Conservation (phyloP, 2,113 vertebrate genomes). For the Serilophus lunatus region DNA sequence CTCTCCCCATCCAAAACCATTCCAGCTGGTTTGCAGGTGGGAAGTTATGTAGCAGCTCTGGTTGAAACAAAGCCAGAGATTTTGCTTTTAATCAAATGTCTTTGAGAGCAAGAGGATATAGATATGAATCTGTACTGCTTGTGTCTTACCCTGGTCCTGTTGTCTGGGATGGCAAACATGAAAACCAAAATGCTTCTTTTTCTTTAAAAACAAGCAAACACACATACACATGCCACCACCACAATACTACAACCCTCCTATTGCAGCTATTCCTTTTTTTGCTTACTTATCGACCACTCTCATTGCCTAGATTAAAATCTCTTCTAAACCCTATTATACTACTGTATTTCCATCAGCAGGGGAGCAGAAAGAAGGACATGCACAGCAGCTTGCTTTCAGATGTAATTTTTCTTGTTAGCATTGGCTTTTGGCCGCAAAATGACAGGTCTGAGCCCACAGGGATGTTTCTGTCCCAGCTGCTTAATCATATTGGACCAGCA, state of each 20-base stretch:
- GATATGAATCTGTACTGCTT: not conserved
- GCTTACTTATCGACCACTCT: not conserved
- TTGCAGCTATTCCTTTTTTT: not conserved
- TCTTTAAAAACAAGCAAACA: not conserved
- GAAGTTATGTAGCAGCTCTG: not conserved
- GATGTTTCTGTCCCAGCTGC: conserved; percentile 9
- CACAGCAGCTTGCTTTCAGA: conserved; percentile 48
- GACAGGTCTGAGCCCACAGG: conserved; percentile 18
- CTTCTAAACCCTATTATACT: not conserved
- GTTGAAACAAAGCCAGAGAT: not conserved
- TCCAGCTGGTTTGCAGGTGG: not conserved
- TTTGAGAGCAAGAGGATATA: not conserved
- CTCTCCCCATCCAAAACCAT: not conserved
- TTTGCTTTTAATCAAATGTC: not conserved
- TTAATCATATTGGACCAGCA: conserved; percentile 39
- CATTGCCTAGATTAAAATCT: conserved; percentile 10
- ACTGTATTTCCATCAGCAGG: not conserved
- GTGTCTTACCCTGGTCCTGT: not conserved
- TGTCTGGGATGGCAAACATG: not conserved
- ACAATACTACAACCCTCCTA: not conserved
- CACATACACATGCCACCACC: not conserved
- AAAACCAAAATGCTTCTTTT: not conserved
- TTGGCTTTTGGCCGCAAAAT: conserved; percentile 32
- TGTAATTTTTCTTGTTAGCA: conserved; percentile 51
- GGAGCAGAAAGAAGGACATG: conserved; percentile 3